Evolutionary conservation across 2,888 invertebrate genomes (phyloP), one percentile per base, ranked within the genome.

Genomic region (Germaria angustata): DNA sequence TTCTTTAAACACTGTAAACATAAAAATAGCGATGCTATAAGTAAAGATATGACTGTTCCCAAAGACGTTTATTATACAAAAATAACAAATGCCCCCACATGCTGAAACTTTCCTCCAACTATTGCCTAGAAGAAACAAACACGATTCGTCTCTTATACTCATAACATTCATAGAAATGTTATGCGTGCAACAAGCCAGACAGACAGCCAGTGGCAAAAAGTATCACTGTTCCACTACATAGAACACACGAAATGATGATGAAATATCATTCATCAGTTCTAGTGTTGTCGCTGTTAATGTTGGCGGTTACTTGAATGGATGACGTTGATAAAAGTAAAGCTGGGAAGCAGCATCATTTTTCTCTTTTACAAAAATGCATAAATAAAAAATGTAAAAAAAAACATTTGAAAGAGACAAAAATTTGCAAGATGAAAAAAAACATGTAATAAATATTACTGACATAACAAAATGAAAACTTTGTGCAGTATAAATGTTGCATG

Each of bases 241-340:
- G 79, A 78, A 71, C 59, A 55, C 68, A 55, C 68, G 75, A 71
- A 75, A 82, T 75, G 75, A 75, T 82, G 82, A 82, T 79, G 79
- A 79, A 79, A 75, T 79, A 79, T 79, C 75, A 79, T 82, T 78
- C 79, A 79, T 82, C 79, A 71, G 82, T 82, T 75, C 51, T 51
- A 59, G 81, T 69, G 63, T 55, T 49, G 17, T 68, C 32, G 65
- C 24, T 72, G 49, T 55, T 24, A 13, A 65, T 22, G 53, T 51
- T 68, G 68, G 49, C 39, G 71, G 65, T 71, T 71, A 32, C 65
- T 66, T 76, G 66, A 20, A 76, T 59, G 73, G 46, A 49, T 73
- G 68, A 61, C 34, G 53, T 49, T 51, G 76, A 68, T 68, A 61
- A 68, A 68, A 68, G 11, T 51, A 20, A 51, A 77, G 55, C 44